These are phyloP conservation scores for Lapara coniferarum DNA, from an alignment of 2,888 invertebrate species.

Conservation along the genomic window DNA sequence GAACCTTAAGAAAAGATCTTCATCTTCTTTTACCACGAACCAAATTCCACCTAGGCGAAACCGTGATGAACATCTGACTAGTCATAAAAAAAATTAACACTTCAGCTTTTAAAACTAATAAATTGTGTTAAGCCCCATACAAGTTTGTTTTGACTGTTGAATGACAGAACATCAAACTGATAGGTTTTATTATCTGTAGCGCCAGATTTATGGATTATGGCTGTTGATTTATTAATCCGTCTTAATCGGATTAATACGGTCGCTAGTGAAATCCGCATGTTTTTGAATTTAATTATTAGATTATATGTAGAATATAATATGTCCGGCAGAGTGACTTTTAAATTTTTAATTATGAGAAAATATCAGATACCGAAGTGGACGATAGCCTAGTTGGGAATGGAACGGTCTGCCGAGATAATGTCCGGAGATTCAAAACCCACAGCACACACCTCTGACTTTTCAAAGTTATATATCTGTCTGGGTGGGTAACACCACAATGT, in stretches of 20 bases:
- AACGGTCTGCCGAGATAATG: no score
- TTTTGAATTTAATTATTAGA: neutral
- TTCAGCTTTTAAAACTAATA: slow-evolving; percentile 2
- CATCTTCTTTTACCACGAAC: no score
- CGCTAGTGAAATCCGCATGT: neutral
- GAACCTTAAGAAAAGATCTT: no score
- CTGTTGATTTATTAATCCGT: slow-evolving; percentile 3
- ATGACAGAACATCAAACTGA: neutral
- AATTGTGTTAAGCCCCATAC: slow-evolving; percentile 22
- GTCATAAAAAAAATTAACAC: neutral
- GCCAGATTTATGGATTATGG: neutral
- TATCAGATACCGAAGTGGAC: no score
- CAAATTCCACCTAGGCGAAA: no score
- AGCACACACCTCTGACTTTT: no score
- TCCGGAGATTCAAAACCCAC: no score
- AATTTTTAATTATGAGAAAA: no score
- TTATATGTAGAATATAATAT: neutral
- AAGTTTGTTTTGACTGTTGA: slow-evolving; percentile 23
- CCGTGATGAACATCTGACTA: neutral
- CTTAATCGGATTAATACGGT: slow-evolving; percentile 2
- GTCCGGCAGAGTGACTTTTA: neutral
- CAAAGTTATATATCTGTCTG: no score
- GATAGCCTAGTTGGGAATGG: no score
- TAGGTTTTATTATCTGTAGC: neutral
- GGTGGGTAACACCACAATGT: no score